Conservation (phyloP, 2,888 invertebrate genomes). For the Lacanobia wlatinum region DNA sequence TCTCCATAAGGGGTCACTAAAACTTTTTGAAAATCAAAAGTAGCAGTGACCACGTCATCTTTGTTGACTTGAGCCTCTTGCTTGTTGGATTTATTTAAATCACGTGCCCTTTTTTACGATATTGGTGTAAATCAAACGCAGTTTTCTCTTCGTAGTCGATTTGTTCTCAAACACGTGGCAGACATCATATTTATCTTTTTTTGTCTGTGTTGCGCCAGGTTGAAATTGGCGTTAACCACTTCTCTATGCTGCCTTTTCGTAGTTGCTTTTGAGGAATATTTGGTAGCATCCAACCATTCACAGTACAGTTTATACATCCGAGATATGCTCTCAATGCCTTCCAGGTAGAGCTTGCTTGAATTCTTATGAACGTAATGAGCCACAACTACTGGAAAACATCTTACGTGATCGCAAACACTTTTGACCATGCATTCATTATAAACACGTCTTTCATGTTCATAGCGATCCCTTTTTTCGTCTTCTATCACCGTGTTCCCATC, state of each 20-base stretch:
- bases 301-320: conserved; percentile 38
- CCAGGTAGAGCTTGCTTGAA: conserved; percentile 47
- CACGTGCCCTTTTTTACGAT: too few relatives aligned
- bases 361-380: conserved; percentile 48
- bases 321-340: conserved; percentile 42
- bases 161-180: too few relatives aligned
- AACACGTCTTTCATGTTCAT: background rate
- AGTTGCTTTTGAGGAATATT: conserved; percentile 19
- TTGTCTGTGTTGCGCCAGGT: too few relatives aligned
- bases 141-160: too few relatives aligned
- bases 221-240: too few relatives aligned
- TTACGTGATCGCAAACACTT: conserved; percentile 41
- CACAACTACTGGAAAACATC: conserved; percentile 35
- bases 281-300: conserved; percentile 38
- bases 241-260: background rate
- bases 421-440: background rate
- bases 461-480: conserved; percentile 1
- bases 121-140: too few relatives aligned
- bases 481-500: background rate
- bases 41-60: too few relatives aligned
- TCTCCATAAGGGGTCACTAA: too few relatives aligned
- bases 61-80: too few relatives aligned
- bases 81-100: too few relatives aligned
- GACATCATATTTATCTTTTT: too few relatives aligned
- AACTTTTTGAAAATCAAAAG: too few relatives aligned